phyloP scores from a whole-genome alignment of 2,888 invertebrate species.

The Eupsilia transversa region DNA sequence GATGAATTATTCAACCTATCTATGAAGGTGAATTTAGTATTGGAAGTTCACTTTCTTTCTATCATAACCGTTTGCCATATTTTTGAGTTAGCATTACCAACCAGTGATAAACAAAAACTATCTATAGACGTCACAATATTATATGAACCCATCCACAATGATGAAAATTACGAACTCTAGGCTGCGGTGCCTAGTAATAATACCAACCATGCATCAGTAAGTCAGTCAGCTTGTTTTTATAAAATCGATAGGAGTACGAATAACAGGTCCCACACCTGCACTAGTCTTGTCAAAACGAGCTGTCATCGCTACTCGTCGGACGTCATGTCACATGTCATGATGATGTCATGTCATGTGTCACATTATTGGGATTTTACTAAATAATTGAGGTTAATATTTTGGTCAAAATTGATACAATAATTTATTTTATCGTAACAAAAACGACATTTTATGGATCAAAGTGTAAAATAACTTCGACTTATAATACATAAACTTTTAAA shows the following conservation, averaged over 20 bases:
- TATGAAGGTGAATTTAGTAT: not conserved
- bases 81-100: not conserved
- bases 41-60: not conserved
- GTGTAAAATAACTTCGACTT: not conserved
- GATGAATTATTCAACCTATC: not conserved
- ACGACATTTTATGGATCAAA: too few species aligned
- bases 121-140: not conserved
- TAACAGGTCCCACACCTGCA: conserved; percentile 22
- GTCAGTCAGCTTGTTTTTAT: not conserved
- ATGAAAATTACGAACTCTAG: not conserved
- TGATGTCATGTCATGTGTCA: conserved; percentile 33
- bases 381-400: conserved; percentile 30
- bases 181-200: not conserved
- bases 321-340: too few species aligned
- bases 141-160: not conserved
- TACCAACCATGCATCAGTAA: too few species aligned
- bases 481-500: not conserved
- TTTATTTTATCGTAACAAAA: not conserved
- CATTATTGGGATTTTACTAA: too few species aligned
- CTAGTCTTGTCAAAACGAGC: conserved; percentile 34
- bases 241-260: not conserved
- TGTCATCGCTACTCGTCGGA: too few species aligned
- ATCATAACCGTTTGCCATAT: not conserved
- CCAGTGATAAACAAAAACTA: too few species aligned
- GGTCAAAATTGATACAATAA: not conserved